Evolutionary conservation across 2,888 invertebrate species (phyloP).

Genomic region (Mythimna pallens): DNA sequence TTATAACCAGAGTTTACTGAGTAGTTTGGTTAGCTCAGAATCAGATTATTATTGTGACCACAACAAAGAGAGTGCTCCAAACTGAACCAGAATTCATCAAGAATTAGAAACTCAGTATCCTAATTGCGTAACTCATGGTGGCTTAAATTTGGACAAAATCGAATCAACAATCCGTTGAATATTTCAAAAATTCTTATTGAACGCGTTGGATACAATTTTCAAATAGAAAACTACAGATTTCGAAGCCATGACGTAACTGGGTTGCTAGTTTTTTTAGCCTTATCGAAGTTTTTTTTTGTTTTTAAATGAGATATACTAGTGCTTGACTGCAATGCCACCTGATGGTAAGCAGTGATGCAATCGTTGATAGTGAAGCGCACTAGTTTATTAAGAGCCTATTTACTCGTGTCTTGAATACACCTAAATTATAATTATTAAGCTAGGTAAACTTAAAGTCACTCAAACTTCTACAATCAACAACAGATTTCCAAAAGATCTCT

Average conservation of each 20-base stretch:
- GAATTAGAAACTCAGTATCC: background rate
- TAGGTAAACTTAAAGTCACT: background rate
- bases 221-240: background rate
- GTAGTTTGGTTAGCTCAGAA: constrained; percentile 8
- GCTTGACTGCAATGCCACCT: no score
- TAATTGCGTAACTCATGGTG: background rate
- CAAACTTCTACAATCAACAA: background rate
- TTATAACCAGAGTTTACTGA: constrained; percentile 1
- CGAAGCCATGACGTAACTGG: background rate
- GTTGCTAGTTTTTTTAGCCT: background rate
- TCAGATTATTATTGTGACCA: constrained; percentile 17
- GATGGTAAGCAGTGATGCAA: no score
- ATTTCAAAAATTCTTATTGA: background rate
- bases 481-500: background rate
- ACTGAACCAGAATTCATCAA: background rate
- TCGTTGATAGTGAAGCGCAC: no score
- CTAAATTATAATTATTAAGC: no score
- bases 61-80: constrained; percentile 10
- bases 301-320: no score
- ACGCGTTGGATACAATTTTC: background rate
- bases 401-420: no score
- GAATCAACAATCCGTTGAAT: background rate
- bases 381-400: no score
- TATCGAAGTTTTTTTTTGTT: background rate
- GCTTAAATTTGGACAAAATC: background rate